phyloP scores from a whole-genome alignment of 2,888 invertebrate species.

The Trissoscelio sp. region DNA sequence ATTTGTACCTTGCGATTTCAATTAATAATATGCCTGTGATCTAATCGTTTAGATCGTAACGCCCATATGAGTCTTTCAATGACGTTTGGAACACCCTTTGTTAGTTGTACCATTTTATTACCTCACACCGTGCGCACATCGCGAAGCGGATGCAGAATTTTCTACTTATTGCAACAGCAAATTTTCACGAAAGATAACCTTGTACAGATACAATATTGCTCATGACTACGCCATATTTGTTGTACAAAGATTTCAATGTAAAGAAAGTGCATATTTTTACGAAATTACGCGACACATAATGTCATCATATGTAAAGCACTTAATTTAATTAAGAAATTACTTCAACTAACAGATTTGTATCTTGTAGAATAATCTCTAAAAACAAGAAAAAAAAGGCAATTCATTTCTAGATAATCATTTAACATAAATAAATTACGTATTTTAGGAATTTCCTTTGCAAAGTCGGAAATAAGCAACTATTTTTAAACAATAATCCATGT shows the following conservation, averaged over 20 bases:
- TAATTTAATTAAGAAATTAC: slow-evolving; percentile 21
- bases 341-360: neutral
- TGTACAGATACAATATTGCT: slow-evolving; percentile 61
- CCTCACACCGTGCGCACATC: slow-evolving; percentile 48
- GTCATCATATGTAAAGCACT: neutral
- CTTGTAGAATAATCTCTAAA: no score
- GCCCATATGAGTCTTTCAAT: slow-evolving; percentile 47
- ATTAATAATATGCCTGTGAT: slow-evolving; percentile 55
- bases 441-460: neutral
- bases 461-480: slow-evolving; percentile 13
- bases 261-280: slow-evolving; percentile 47
- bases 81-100: slow-evolving; percentile 54
- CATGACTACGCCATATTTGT: slow-evolving; percentile 65
- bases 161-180: slow-evolving; percentile 66
- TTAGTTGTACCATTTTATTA: slow-evolving; percentile 48
- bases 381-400: no score
- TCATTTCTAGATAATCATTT: no score
- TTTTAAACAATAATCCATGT: slow-evolving; percentile 26
- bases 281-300: slow-evolving; percentile 22
- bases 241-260: slow-evolving; percentile 19
- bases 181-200: slow-evolving; percentile 70
- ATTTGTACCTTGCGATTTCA: slow-evolving; percentile 25
- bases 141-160: slow-evolving; percentile 64
- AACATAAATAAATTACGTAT: no score
- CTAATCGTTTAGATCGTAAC: slow-evolving; percentile 46